Evolutionary conservation across 2,797 vertebrate genomes (phyloP), one percentile per base, ranked within the genome.

Genomic region (Neopelma chrysocephalum): DNA sequence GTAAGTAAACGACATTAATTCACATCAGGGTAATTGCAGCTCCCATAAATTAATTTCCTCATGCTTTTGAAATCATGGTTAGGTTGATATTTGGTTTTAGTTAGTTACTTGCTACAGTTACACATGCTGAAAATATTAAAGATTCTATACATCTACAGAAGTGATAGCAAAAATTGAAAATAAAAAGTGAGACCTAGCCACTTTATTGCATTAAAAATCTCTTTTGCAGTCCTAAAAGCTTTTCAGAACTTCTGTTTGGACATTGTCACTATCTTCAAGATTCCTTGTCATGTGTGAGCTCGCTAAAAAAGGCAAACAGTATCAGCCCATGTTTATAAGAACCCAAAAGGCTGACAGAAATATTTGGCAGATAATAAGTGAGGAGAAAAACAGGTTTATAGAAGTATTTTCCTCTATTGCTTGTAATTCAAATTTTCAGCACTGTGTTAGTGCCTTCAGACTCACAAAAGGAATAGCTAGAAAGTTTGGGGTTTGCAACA

Each of bases 21-120:
- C 86, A 89, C 62, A 93, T 79, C 70, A 70, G 51, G 34, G 76
- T 88, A 96, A 94, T 57, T 96, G 76, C 72, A 92, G 70, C 45
- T 95, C 56, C 90, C 54, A 84, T 89, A 89, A 95, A 88, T 90
- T 86, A 90, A 90, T 90, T 95, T 83, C 62, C 78, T 89, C 40
- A 60, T 82, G 78, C 45, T 81, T 93, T 53, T 45, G 51, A 87
- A 93, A 92, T 73, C 13, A 42, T 40, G 43, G 51, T 53, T 34
- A 89, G 13, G 51, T 60, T 82, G 81, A 29, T 73, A 77, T 53
- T 92, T 89, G 64, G 40, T 34, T 34, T 72, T 77, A 66, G 77
- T 89, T 45, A 82, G 40, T 70, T 87, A 85, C 40, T 89, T 70
- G 64, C 23, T 87, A 47, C 32, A 48, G 56, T 54, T 70, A 90